phyloP scores from a whole-genome alignment of 2,888 invertebrate genomes.

The Drosophila pseudotalamancana region DNA sequence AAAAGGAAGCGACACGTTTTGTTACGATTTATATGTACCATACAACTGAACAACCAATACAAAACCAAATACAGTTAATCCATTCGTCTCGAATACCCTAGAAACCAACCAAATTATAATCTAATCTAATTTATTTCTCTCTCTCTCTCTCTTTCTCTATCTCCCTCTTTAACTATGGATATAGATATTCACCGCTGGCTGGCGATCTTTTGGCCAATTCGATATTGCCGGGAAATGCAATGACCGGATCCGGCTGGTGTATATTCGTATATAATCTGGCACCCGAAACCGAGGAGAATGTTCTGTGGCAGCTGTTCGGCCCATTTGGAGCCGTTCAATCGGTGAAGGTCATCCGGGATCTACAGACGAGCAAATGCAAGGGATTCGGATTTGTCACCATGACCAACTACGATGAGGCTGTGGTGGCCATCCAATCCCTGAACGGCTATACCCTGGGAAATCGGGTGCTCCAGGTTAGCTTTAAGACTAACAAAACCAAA shows the following conservation, averaged over 20 bases:
- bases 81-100: constrained; percentile 7
- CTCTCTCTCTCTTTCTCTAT: constrained; percentile 4
- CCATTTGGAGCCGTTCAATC: constrained; percentile 99
- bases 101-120: background rate
- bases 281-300: constrained; percentile 97
- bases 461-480: constrained; percentile 98
- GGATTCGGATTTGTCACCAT: constrained; percentile 99
- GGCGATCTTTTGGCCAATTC: constrained; percentile 91
- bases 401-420: constrained; percentile 99
- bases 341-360: constrained; percentile 98
- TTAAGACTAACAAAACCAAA: constrained; percentile 97
- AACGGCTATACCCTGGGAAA: constrained; percentile 98
- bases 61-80: constrained; percentile 13
- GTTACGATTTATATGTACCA: constrained; percentile 35
- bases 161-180: constrained; percentile 40
- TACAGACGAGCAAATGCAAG: constrained; percentile 98
- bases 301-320: constrained; percentile 98
- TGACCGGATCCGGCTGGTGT: constrained; percentile 91
- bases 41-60: constrained; percentile 29
- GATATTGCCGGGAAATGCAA: constrained; percentile 93
- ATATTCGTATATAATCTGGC: constrained; percentile 98
- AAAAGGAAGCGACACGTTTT: constrained; percentile 35
- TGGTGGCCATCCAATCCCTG: constrained; percentile 97
- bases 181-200: constrained; percentile 90
- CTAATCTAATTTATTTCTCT: constrained; percentile 17